phyloP scores from a whole-genome alignment of 2,113 vertebrate genomes.

The Ailuropoda melanoleuca region DNA sequence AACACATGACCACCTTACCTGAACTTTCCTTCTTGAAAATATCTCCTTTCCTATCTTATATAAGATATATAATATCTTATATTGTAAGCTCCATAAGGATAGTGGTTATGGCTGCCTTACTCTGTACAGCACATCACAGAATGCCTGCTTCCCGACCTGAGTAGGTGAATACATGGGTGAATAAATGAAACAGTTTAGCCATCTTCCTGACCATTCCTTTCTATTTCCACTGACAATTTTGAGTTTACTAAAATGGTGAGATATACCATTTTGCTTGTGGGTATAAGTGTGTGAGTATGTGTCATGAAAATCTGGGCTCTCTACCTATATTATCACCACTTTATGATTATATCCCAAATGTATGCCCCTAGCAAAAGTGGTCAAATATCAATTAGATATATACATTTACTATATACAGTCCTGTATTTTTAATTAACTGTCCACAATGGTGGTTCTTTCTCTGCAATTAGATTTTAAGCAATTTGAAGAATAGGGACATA shows the following conservation, averaged over 20 bases:
- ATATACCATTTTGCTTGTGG: background rate
- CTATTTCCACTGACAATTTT: background rate
- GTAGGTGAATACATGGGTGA: background rate
- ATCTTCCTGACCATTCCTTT: background rate
- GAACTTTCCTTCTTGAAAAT: background rate
- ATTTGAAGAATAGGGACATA: background rate
- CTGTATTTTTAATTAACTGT: constrained; percentile 33
- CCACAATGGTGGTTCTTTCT: background rate
- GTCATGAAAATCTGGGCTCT: background rate
- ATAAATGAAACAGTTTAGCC: background rate
- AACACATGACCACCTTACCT: background rate
- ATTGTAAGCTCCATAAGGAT: background rate
- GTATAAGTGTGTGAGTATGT: background rate
- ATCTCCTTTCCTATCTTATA: background rate
- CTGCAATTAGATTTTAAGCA: constrained; percentile 2
- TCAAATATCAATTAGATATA: background rate
- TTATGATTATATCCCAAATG: background rate
- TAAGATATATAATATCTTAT: background rate
- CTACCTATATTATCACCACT: background rate
- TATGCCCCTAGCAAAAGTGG: background rate
- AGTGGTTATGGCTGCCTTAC: background rate
- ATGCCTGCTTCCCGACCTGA: background rate
- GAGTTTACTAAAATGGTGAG: background rate
- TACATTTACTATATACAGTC: background rate
- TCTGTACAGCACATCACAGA: background rate